These are phyloP conservation scores for Hirtodrosophila cameraria DNA, from an alignment of 2,888 invertebrate species.

Conservation along the genomic window DNA sequence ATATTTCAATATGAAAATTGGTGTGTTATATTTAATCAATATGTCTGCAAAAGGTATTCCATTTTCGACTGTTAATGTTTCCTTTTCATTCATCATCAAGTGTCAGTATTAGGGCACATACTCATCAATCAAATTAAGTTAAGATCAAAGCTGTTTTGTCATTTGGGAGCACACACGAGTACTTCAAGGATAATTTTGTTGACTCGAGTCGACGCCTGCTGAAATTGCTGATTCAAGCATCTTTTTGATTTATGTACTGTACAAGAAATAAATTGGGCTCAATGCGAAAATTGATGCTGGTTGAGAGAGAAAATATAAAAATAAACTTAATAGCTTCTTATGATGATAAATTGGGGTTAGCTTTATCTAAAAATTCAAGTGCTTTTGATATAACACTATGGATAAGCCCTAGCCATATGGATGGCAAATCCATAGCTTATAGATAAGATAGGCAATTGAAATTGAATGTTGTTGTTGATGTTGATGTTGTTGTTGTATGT, in stretches of 20 bases:
- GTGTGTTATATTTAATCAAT: no score
- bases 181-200: conserved; percentile 32
- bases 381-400: not conserved
- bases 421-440: not conserved
- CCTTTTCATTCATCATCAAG: no score
- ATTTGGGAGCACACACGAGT: conserved; percentile 27
- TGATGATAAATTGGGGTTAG: conserved; percentile 26
- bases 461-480: conserved; percentile 8
- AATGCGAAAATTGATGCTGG: conserved; percentile 51
- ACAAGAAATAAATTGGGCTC: conserved; percentile 30
- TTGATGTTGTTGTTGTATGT: not conserved
- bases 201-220: conserved; percentile 6
- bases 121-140: conserved; percentile 67
- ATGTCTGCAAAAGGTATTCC: no score
- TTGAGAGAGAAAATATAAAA: not conserved
- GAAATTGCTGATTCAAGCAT: conserved; percentile 48
- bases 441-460: conserved; percentile 22
- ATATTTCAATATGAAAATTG: no score
- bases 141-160: conserved; percentile 45
- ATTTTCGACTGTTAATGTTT: no score
- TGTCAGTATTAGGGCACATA: conserved; percentile 43
- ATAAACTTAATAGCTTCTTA: not conserved
- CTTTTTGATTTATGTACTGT: conserved; percentile 19
- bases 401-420: not conserved
- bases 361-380: conserved; percentile 1